These are phyloP conservation scores for Meteorus colon DNA, from an alignment of 2,888 invertebrate species.

Conservation along the genomic window DNA sequence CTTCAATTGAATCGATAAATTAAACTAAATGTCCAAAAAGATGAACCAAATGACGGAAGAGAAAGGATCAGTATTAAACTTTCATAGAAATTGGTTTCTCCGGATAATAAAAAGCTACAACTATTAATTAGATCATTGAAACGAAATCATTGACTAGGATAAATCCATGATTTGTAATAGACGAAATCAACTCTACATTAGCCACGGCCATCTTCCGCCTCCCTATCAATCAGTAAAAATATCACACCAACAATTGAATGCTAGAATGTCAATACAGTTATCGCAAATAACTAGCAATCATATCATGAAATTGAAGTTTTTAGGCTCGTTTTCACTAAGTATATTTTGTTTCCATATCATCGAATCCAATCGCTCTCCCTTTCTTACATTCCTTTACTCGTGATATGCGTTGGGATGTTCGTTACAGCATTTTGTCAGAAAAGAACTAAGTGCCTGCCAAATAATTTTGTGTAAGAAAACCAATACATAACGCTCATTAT, in stretches of 20 bases:
- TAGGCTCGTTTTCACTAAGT: not conserved
- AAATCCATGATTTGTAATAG: not conserved
- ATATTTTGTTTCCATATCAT: not conserved
- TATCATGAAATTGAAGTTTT: not conserved
- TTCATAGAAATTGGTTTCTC: not conserved
- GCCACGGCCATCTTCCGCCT: not conserved
- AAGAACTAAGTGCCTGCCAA: not conserved
- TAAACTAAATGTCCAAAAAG: not conserved
- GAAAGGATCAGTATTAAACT: not conserved
- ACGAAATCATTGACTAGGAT: constrained; percentile 7
- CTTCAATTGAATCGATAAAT: not conserved
- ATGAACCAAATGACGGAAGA: not conserved
- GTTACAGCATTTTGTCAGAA: not conserved
- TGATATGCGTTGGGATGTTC: constrained; percentile 4
- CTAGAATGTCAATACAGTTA: not conserved
- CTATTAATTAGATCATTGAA: not conserved
- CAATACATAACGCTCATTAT: too few relatives aligned
- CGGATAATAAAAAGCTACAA: not conserved
- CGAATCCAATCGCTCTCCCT: not conserved
- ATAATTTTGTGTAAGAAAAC: too few relatives aligned
- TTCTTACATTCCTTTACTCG: not conserved
- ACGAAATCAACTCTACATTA: not conserved
- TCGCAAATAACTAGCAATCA: constrained; percentile 1
- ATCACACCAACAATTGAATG: not conserved
- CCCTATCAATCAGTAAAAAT: not conserved